Evolutionary conservation across 1,140 invertebrate genomes (phyloP).

Genomic region (Camponotus vicinus): DNA sequence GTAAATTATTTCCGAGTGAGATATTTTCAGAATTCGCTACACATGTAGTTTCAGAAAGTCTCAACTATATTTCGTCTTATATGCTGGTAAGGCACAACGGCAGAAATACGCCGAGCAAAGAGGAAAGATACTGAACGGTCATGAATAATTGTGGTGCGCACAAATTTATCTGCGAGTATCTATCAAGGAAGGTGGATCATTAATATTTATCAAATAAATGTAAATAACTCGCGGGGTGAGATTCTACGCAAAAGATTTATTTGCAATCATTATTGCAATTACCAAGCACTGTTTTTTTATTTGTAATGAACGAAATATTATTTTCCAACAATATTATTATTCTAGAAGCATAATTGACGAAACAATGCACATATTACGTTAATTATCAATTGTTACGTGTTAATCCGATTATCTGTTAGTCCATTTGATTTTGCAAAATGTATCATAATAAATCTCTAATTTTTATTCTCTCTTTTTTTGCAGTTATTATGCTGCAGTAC

Average conservation of each 20-base stretch:
- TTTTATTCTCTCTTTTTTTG: background rate
- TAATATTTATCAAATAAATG: constrained; percentile 37
- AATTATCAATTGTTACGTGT: constrained; percentile 13
- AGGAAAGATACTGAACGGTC: background rate
- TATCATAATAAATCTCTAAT: background rate
- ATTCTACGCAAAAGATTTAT: constrained; percentile 14
- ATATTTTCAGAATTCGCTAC: background rate
- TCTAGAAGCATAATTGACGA: background rate
- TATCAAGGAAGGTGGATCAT: constrained; percentile 2
- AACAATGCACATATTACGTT: background rate
- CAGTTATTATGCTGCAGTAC: background rate
- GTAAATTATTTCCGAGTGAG: background rate
- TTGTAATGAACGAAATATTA: constrained; percentile 10
- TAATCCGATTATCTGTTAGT: background rate
- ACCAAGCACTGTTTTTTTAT: background rate
- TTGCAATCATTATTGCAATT: constrained; percentile 6
- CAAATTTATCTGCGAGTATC: constrained; percentile 22
- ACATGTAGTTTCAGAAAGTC: background rate
- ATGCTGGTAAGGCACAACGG: background rate
- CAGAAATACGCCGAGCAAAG: constrained; percentile 6
- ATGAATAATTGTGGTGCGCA: constrained; percentile 25
- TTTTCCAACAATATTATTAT: background rate
- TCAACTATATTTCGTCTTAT: background rate
- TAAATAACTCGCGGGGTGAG: constrained; percentile 3
- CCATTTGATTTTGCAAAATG: background rate